Conservation (phyloP, 2,888 invertebrate genomes). For the Bugulina stolonifera region DNA sequence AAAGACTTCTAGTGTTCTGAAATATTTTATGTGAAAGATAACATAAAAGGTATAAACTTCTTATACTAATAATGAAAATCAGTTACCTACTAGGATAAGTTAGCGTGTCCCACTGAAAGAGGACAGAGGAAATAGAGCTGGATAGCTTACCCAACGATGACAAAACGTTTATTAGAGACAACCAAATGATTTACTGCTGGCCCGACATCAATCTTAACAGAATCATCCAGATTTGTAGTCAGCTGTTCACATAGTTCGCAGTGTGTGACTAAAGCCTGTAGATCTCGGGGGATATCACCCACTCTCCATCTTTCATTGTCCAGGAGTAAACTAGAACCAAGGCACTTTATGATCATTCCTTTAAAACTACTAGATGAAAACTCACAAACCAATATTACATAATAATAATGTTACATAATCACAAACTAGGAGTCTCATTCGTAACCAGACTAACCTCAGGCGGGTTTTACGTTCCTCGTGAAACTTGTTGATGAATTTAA, state of each 20-base stretch:
- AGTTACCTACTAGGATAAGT: too few relatives aligned
- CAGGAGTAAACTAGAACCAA: slow-evolving; percentile 61
- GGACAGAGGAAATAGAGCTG: too few relatives aligned
- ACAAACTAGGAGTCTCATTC: too few relatives aligned
- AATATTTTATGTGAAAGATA: too few relatives aligned
- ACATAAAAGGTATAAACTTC: too few relatives aligned
- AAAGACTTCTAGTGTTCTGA: too few relatives aligned
- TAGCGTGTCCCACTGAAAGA: too few relatives aligned
- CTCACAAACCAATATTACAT: slow-evolving; percentile 31
- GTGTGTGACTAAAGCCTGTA: slow-evolving; percentile 75
- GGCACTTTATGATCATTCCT: background rate
- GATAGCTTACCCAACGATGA: slow-evolving; percentile 11
- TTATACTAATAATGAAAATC: too few relatives aligned
- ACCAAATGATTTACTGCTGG: background rate
- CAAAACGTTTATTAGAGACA: background rate
- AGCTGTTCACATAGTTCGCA: slow-evolving; percentile 25
- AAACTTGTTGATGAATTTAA: slow-evolving; percentile 15
- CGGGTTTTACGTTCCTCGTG: slow-evolving; percentile 4
- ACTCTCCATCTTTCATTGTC: slow-evolving; percentile 90
- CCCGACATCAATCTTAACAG: background rate
- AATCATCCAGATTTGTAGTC: background rate
- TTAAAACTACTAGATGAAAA: too few relatives aligned
- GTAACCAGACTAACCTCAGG: background rate
- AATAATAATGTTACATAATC: too few relatives aligned
- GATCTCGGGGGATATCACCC: slow-evolving; percentile 80